These are phyloP conservation scores for Lathronympha strigana DNA, from an alignment of 2,888 invertebrate species.

Conservation along the genomic window DNA sequence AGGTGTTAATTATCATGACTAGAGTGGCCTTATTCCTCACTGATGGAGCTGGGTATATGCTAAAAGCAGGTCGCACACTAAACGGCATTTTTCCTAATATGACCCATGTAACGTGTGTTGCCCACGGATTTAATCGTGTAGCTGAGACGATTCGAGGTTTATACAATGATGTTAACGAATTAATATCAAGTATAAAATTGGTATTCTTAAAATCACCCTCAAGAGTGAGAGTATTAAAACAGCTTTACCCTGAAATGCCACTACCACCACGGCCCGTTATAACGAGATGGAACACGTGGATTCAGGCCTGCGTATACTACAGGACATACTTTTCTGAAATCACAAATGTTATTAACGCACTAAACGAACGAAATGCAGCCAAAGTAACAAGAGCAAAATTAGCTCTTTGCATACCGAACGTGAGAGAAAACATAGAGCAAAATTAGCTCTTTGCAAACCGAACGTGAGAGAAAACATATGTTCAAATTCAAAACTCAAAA, in stretches of 20 bases:
- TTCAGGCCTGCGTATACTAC: conserved; percentile 14
- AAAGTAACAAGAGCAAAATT: conserved; percentile 11
- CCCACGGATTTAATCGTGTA: conserved; percentile 14
- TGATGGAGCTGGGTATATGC: conserved; percentile 11
- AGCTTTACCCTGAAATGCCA: conserved; percentile 19
- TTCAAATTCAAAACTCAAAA: conserved; percentile 3
- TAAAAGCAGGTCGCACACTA: conserved; percentile 10
- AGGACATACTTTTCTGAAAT: conserved; percentile 16
- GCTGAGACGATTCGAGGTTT: conserved; percentile 6
- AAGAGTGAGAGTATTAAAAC: conserved; percentile 14
- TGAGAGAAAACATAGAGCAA: conserved; percentile 15
- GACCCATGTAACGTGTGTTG: conserved; percentile 13
- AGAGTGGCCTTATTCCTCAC: conserved; percentile 16
- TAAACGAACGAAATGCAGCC: neutral
- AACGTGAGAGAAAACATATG: conserved; percentile 15
- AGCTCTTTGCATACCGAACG: conserved; percentile 1
- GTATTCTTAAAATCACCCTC: conserved; percentile 17
- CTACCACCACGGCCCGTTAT: conserved; percentile 2
- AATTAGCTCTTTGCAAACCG: conserved; percentile 2
- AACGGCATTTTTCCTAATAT: conserved; percentile 11
- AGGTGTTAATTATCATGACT: conserved; percentile 10
- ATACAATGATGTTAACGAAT: conserved; percentile 11
- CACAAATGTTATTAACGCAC: neutral
- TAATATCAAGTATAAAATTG: conserved; percentile 12
- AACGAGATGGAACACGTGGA: conserved; percentile 12